Evolutionary conservation across 2,888 invertebrate genomes (phyloP), one percentile per base, ranked within the genome.

Genomic region (Scaptomyza cyrtandrae): DNA sequence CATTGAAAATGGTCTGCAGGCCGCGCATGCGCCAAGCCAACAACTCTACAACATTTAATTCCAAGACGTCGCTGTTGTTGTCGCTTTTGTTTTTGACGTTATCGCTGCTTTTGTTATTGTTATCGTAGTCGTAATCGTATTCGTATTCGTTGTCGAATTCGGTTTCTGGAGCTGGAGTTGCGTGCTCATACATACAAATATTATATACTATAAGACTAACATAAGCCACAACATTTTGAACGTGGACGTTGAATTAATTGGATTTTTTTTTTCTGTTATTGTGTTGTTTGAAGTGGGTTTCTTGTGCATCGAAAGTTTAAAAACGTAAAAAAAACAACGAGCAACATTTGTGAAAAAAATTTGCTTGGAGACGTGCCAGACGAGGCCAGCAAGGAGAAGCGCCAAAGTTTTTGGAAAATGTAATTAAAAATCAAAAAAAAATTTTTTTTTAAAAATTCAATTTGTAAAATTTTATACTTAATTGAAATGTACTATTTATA

Each of bases 1-100:
- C 88, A 80, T 75, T 87, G 85, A 87, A 85, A 87, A 85, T 85
- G 85, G 88, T 85, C 77, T 85, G 71, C 83, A 75, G 68, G 83
- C 77, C 66, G 86, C 87, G 87, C 86, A 80, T 80, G 80, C 76
- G 83, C 66, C 73, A 80, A 82, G 70, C 68, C 57, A 63, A 65
- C 41, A 76, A 72, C 39, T 55, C 14, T 48, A 69, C 19, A 52
- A 72, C 76, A 45, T 69, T 68, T 63, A 68, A 59, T 63, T 60
- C 50, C 58, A 74, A 56, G 13, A 53, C 62, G 72, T 71, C 44
- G 41, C 43, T 33, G 62, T 13, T 29, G 35, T n/a, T n/a, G 35
- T 11, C 4, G 37, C n/a, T n/a, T 2, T 33, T 14, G 44, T 14
- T 11, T 29, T 66, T 29, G 16, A 16, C 29, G 24, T 63, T 44